Base-by-base conservation (phyloP, 2,113 vertebrate species). In the Columba janthina region DNA sequence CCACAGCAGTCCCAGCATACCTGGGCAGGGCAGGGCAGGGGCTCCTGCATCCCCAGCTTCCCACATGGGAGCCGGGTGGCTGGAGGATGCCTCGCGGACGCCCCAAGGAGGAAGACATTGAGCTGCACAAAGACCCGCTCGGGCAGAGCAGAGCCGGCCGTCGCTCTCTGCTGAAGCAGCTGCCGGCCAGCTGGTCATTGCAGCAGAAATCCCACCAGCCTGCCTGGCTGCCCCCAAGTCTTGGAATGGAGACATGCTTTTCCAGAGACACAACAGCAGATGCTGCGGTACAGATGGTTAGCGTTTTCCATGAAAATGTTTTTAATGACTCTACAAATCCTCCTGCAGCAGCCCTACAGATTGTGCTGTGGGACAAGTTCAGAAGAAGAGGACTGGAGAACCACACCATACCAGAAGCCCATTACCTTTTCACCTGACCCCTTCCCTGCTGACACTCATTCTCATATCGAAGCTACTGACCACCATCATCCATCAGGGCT, bases 71-170 rank as follows among this genome's bases (percentile, higher is more conserved):
- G 8, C 10, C 2, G 0, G 42, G 40, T 15, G 24, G 50, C 15
- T 0, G 0, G 25, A 56, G 42, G 57, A 50, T 28, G 32, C 53
- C 53, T 46, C 0, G 0, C 0, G 9, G 62, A 32, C 0, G 0
- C 31, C 62, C 57, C 20, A 5, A 64, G 21, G 19, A n/a, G 10
- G 48, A 76, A 60, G 54, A 61, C 0, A 2, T 0, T 26, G 38
- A 85, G 26, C 51, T 94, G 70, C 19, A 67, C 54, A 81, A 69
- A 75, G 1, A 2, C 11, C 42, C 9, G 0, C 10, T 21, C 16
- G 32, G 25, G 44, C 38, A 73, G 31, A 88, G 32, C 48, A 69
- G 71, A 38, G 38, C 38, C 7, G 77, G 85, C 62, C 50, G 15
- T 2, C 9, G 74, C 34, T 67, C 57, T 64, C 0, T 0, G 42